Percentiles rank a stretch among this genome's conserved stretches.
These are phyloP conservation scores for Chironomus striatipennis DNA, from an alignment of 1,140 invertebrate species.

Conservation along the genomic window DNA sequence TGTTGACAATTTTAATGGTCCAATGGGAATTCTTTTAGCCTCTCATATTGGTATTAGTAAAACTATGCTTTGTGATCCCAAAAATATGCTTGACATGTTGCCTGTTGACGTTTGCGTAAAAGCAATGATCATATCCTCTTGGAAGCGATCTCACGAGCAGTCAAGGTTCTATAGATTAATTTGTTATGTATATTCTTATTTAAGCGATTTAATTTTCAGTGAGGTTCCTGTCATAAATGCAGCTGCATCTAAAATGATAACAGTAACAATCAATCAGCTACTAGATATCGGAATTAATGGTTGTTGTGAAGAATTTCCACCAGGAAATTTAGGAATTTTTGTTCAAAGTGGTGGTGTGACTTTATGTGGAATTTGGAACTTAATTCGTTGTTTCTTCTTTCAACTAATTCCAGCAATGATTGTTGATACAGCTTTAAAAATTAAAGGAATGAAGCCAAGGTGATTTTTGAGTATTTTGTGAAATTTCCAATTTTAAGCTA, in stretches of 20 bases:
- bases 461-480: too few species aligned
- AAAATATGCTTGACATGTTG: constrained; percentile 64
- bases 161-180: not conserved
- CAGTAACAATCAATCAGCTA: not conserved
- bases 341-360: not conserved
- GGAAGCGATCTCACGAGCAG: constrained; percentile 42
- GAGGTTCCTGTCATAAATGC: not conserved
- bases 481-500: too few species aligned
- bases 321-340: not conserved
- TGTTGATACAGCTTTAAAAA: not conserved
- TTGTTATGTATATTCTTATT: not conserved
- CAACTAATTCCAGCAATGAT: not conserved
- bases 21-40: constrained; percentile 65
- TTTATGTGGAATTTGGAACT: not conserved
- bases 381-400: not conserved
- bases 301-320: not conserved
- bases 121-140: constrained; percentile 62
- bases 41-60: constrained; percentile 63
- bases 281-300: not conserved
- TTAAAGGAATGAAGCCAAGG: not conserved
- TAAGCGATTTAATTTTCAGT: not conserved
- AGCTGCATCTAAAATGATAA: not conserved
- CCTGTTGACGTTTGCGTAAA: constrained; percentile 84
- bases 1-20: constrained; percentile 60
- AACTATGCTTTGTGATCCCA: constrained; percentile 54